These are phyloP conservation scores for Oscheius sp. DNA, from an alignment of 2,888 invertebrate species.

Conservation along the genomic window DNA sequence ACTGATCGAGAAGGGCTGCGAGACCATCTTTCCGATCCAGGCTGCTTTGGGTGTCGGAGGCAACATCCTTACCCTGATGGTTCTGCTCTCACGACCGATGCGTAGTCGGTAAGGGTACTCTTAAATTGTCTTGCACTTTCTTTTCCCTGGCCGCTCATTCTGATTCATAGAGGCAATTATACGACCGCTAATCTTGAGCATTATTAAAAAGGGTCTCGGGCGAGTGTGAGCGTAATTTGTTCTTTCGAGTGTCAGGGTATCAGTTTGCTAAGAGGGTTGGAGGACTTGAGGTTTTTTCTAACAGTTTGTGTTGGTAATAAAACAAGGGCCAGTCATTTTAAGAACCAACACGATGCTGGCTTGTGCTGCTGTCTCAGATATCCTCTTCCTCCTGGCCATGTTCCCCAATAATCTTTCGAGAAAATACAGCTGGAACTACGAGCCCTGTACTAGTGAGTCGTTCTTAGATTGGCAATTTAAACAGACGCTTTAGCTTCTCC, in stretches of 20 bases:
- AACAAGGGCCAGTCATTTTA: constrained; percentile 10
- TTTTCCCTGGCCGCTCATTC: background rate
- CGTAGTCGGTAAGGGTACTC: constrained; percentile 51
- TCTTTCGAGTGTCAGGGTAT: background rate
- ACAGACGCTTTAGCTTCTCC: background rate
- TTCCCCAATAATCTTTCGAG: constrained; percentile 56
- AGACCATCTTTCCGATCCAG: constrained; percentile 53
- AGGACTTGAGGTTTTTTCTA: background rate
- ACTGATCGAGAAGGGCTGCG: constrained; percentile 42
- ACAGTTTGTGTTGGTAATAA: background rate
- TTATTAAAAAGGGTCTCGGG: constrained; percentile 2
- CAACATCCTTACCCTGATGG: constrained; percentile 56
- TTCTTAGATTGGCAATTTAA: background rate
- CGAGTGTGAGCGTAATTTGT: background rate
- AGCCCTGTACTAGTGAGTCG: constrained; percentile 7
- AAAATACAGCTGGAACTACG: constrained; percentile 19
- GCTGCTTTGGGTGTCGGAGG: constrained; percentile 54
- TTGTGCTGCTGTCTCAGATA: constrained; percentile 56
- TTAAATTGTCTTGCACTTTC: constrained; percentile 5
- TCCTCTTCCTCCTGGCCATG: constrained; percentile 55
- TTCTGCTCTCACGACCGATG: constrained; percentile 56
- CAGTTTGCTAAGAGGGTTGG: background rate
- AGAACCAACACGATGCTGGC: constrained; percentile 61
- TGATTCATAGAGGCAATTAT: background rate
- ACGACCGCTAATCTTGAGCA: background rate